Evolutionary conservation across 2,797 vertebrate genomes (phyloP).

Genomic region (Crotalus adamanteus): DNA sequence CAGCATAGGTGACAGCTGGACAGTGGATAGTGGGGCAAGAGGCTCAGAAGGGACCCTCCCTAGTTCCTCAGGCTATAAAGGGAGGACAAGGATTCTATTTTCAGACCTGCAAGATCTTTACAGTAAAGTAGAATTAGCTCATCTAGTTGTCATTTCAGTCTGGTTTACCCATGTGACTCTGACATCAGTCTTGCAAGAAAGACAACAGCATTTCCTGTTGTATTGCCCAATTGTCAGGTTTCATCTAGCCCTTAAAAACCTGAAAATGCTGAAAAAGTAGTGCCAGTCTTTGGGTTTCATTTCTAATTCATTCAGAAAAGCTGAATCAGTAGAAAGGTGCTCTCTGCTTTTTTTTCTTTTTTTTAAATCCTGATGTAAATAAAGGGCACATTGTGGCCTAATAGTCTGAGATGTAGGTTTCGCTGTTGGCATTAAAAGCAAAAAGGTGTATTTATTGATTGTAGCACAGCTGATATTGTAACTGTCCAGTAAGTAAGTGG

Average conservation of each 20-base stretch:
- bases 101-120: neutral
- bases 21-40: neutral
- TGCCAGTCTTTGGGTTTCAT: neutral
- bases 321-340: neutral
- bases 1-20: neutral
- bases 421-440: slow-evolving; percentile 22
- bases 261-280: neutral
- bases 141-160: neutral
- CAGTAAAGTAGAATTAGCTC: neutral
- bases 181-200: neutral
- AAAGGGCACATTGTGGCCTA: neutral
- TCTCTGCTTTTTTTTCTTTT: neutral
- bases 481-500: accelerated
- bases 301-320: neutral
- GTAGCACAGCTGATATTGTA: neutral
- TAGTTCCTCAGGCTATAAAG: neutral
- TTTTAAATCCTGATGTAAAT: neutral
- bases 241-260: neutral
- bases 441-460: slow-evolving; percentile 28
- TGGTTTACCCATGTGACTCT: neutral
- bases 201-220: neutral
- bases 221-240: neutral
- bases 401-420: slow-evolving; percentile 17
- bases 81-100: neutral
- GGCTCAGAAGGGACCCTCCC: neutral